phyloP scores from a whole-genome alignment of 2,888 invertebrate genomes.

The Thereva unica region DNA sequence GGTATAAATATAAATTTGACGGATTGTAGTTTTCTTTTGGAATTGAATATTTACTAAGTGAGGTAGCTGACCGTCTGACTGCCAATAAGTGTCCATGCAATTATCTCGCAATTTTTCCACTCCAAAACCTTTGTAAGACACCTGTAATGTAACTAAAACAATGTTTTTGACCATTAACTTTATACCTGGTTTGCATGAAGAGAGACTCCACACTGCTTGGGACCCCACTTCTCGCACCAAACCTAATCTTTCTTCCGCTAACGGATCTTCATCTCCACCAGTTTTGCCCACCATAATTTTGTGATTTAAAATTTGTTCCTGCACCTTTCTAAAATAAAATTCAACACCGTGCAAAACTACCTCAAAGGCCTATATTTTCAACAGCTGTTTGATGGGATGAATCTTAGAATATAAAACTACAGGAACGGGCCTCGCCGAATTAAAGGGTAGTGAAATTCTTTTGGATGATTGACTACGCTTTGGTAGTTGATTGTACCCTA shows the following conservation, averaged over 20 bases:
- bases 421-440: too few relatives aligned
- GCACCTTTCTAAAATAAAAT: too few relatives aligned
- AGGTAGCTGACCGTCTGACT: conserved; percentile 97
- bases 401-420: too few relatives aligned
- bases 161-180: not conserved
- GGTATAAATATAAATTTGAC: conserved; percentile 94
- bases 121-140: conserved; percentile 78
- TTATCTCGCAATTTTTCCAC: conserved; percentile 95
- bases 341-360: too few relatives aligned
- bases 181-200: conserved; percentile 95
- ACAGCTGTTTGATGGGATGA: too few relatives aligned
- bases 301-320: too few relatives aligned
- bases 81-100: conserved; percentile 98
- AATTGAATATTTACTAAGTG: conserved; percentile 98
- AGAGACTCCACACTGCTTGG: conserved; percentile 96
- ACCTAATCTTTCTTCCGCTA: conserved; percentile 55
- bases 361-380: too few relatives aligned
- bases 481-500: too few relatives aligned
- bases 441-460: too few relatives aligned
- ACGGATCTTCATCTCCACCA: conserved; percentile 53
- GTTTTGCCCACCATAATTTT: conserved; percentile 44
- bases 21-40: conserved; percentile 89
- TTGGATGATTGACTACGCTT: too few relatives aligned
- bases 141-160: conserved; percentile 3
- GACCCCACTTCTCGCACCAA: conserved; percentile 82